phyloP scores from a whole-genome alignment of 1,140 invertebrate genomes.

The Drosophila lini region DNA sequence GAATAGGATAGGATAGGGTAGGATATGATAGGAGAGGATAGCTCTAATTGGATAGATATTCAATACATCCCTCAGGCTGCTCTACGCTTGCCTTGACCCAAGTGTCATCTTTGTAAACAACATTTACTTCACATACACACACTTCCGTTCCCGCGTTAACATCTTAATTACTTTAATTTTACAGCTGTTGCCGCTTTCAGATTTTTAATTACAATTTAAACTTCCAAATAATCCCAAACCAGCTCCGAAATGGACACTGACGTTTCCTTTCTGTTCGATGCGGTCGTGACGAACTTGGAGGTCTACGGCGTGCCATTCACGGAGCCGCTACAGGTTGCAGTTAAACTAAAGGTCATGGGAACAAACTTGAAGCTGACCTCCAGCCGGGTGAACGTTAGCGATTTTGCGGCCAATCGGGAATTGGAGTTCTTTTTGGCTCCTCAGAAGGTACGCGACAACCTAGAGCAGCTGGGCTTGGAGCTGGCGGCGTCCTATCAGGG shows the following conservation, averaged over 20 bases:
- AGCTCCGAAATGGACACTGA: neutral
- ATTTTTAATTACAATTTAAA: neutral
- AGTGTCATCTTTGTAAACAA: neutral
- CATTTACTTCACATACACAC: neutral
- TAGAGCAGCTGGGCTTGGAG: conserved; percentile 38
- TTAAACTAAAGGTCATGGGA: conserved; percentile 7
- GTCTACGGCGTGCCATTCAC: neutral
- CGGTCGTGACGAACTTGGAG: conserved; percentile 29
- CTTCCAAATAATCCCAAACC: neutral
- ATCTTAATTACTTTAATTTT: neutral
- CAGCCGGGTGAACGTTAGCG: conserved; percentile 58
- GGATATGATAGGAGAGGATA: too few species aligned
- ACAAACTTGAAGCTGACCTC: conserved; percentile 12
- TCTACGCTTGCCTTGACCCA: neutral
- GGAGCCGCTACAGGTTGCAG: neutral
- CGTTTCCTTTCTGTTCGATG: conserved; percentile 34
- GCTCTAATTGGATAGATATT: too few species aligned
- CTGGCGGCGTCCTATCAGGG: conserved; percentile 14
- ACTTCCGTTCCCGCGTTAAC: neutral
- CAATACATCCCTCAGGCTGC: too few species aligned
- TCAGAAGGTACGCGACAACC: neutral
- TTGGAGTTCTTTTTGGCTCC: neutral
- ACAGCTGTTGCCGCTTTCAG: neutral
- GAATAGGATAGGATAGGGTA: too few species aligned
- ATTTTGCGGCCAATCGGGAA: conserved; percentile 30